These are phyloP conservation scores for Carposina sasakii DNA, from an alignment of 1,140 invertebrate species.

Conservation along the genomic window DNA sequence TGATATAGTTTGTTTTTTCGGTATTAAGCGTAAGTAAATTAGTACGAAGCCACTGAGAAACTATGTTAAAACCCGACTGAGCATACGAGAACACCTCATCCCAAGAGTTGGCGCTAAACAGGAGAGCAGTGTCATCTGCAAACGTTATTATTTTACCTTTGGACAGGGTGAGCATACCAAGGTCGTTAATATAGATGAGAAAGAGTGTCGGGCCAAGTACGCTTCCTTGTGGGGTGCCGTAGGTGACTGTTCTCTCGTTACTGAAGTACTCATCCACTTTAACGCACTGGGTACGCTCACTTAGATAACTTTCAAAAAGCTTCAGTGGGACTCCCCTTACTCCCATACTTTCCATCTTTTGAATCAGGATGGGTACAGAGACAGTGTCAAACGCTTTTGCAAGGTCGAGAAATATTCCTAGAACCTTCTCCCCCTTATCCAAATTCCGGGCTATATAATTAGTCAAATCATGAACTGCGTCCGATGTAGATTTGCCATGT, in stretches of 20 bases:
- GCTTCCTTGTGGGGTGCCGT: slow-evolving; percentile 5
- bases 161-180: not conserved
- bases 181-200: slow-evolving; percentile 4
- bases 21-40: not conserved
- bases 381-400: slow-evolving; percentile 5
- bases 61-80: not conserved
- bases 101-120: not conserved
- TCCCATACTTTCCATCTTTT: not conserved
- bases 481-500: slow-evolving; percentile 2
- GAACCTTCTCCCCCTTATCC: not conserved
- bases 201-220: slow-evolving; percentile 5
- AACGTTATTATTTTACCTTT: slow-evolving; percentile 1
- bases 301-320: not conserved
- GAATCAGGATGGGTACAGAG: slow-evolving; percentile 1
- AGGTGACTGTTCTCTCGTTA: not conserved
- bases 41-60: not conserved
- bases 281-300: not conserved
- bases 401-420: not conserved
- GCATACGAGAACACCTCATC: not conserved
- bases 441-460: not conserved
- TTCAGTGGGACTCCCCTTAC: not conserved
- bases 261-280: not conserved
- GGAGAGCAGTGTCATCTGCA: slow-evolving; percentile 5
- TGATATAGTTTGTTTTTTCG: not conserved
- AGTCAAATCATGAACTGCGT: not conserved